A percentile compares a stretch with the other conserved stretches of the same genome.
Conservation (phyloP, 53 echinoderm and acorn worm genomes). For the Stichopus horrens region DNA sequence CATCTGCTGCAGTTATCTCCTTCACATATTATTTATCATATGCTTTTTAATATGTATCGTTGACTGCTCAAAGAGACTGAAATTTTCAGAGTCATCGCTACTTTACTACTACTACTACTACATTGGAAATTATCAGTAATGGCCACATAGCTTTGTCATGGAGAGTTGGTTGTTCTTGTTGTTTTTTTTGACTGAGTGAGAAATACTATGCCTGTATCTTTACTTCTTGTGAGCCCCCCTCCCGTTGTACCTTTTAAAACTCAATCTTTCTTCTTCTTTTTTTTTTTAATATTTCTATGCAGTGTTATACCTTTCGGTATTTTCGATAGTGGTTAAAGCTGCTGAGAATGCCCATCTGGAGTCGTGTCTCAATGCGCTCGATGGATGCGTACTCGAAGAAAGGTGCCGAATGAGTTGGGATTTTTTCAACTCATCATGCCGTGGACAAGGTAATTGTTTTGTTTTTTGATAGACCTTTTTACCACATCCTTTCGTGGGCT, state of each 20-base stretch:
- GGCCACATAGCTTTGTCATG: too few relatives aligned
- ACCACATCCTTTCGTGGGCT: too few relatives aligned
- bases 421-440: not conserved
- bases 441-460: not conserved
- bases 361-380: not conserved
- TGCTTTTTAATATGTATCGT: slow-evolving; percentile 3
- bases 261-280: slow-evolving; percentile 2
- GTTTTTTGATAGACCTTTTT: too few relatives aligned
- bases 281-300: not conserved
- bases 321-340: too few relatives aligned
- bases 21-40: not conserved
- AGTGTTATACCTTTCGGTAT: too few relatives aligned
- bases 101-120: not conserved
- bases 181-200: too few relatives aligned
- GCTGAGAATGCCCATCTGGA: too few relatives aligned
- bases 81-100: not conserved
- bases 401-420: not conserved
- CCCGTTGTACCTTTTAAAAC: slow-evolving; percentile 4
- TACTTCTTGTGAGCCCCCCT: not conserved
- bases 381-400: not conserved
- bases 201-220: not conserved
- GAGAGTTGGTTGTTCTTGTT: not conserved
- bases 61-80: slow-evolving; percentile 21
- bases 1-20: slow-evolving; percentile 19
- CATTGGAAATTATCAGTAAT: too few relatives aligned